phyloP scores from a whole-genome alignment of 1,140 invertebrate species.

The Aporrectodea caliginosa region DNA sequence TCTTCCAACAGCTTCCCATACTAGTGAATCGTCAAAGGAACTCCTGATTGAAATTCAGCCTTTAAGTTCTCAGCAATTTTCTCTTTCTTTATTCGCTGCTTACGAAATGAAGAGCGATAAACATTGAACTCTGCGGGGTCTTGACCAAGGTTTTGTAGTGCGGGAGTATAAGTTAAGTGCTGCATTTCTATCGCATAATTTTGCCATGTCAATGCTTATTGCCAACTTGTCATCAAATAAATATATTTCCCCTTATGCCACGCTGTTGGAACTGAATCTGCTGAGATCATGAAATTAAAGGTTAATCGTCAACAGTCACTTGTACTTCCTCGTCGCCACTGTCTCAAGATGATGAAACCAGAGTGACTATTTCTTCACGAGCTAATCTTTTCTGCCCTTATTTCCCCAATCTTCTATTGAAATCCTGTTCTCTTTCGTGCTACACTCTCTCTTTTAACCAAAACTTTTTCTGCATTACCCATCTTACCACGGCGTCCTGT shows the following conservation, averaged over 20 bases:
- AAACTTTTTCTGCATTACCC: no score
- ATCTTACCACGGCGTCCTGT: no score
- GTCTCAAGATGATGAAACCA: no score
- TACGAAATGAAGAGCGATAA: background rate
- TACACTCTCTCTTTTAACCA: no score
- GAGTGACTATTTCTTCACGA: no score
- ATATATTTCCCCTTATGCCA: background rate
- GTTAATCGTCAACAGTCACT: no score
- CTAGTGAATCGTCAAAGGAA: background rate
- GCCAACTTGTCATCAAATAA: background rate
- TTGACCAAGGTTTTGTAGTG: background rate
- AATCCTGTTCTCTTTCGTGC: no score
- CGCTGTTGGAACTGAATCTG: no score
- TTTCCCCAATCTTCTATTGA: no score
- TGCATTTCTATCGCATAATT: background rate
- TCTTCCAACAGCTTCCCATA: background rate
- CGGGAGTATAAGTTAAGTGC: background rate
- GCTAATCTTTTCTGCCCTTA: no score
- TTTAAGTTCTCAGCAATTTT: background rate
- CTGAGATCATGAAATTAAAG: no score
- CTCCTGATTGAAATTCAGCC: background rate
- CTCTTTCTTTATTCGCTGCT: background rate
- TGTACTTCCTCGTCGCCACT: no score
- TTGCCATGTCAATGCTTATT: background rate
- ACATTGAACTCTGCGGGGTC: background rate